Evolutionary conservation across 2,797 vertebrate species (phyloP).

Genomic region (Sparus aurata): DNA sequence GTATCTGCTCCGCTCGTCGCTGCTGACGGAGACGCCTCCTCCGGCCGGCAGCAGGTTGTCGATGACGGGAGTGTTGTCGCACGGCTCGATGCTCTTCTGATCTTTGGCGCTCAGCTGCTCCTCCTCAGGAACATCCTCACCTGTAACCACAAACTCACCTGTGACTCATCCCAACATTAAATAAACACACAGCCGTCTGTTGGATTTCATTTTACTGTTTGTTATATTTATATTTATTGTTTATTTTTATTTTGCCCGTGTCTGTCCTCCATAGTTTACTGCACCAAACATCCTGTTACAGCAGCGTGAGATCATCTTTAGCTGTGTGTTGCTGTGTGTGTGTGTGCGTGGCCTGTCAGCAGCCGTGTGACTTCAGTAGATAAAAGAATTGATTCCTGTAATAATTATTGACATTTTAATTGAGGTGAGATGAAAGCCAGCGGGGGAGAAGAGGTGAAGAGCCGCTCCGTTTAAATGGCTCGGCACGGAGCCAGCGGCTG

Average conservation of each 20-base stretch:
- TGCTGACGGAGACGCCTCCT: slow-evolving; percentile 77
- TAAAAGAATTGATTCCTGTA: neutral
- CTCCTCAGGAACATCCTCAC: slow-evolving; percentile 92
- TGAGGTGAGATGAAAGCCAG: slow-evolving; percentile 4
- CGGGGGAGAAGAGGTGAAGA: slow-evolving; percentile 12
- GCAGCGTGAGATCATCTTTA: neutral
- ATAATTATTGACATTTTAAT: slow-evolving; percentile 14
- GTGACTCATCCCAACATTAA: too few relatives aligned
- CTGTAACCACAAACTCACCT: slow-evolving; percentile 67
- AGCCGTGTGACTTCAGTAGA: neutral
- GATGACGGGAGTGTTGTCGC: slow-evolving; percentile 89
- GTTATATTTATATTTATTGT: too few relatives aligned
- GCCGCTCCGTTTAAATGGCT: slow-evolving; percentile 11
- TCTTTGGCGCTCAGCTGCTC: slow-evolving; percentile 92
- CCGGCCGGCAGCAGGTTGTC: slow-evolving; percentile 84
- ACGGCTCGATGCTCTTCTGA: slow-evolving; percentile 88
- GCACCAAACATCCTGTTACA: neutral
- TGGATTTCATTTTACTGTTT: too few relatives aligned
- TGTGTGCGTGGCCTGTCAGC: neutral
- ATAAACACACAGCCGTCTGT: too few relatives aligned
- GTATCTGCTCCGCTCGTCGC: slow-evolving; percentile 87
- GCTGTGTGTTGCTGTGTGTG: neutral
- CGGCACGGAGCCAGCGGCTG: slow-evolving; percentile 37
- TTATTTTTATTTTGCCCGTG: too few relatives aligned
- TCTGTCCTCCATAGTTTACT: too few relatives aligned